Base-by-base conservation (phyloP, 2,888 invertebrate genomes). In the Pocota personata region DNA sequence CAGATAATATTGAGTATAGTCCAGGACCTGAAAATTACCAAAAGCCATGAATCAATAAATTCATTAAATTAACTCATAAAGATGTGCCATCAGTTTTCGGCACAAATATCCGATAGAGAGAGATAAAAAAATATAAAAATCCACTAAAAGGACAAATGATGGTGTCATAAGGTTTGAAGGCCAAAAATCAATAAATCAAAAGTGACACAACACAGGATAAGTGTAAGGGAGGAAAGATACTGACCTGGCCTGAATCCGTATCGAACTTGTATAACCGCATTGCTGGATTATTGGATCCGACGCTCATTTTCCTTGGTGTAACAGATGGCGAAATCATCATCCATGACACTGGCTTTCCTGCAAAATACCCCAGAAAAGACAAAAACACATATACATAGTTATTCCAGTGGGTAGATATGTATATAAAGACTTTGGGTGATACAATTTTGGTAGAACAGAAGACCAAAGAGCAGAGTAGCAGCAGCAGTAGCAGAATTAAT, bases 251-350 rank as follows among this genome's bases (percentile, higher is more conserved):
- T 66, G 96, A 95, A 90, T 96, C 95, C 87, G 96, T 96, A 92
- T 98, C 96, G 91, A 97, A 98, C 93, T 97, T 97, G 93, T 97
- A 98, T 57, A 98, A 95, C 87, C 98, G 94, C 86, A 98, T 93
- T 46, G 97, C 97, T 1, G 98, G 98, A 93, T 98, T 98, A 90
- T 97, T 97, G 69, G 96, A 95, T 46, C 96, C 96, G 52, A 95
- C 94, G 37, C 94, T 94, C 72, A 96, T 95, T 88, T 96, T 95
- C 92, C 96, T 95, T 0, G 98, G 98, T 77, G 97, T 97, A 88
- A 98, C 95, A 48, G 98, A 96, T 21, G 98, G 98, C 32, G 98
- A 96, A 90, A 98, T 93, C 93, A 98, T 95, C 88, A 96, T 95
- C 95, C 97, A 97, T 5, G 97, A 97, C 57, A 97, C 95, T 21